Evolutionary conservation across 2,888 invertebrate genomes (phyloP).

Genomic region (Dolichomitus sp.): DNA sequence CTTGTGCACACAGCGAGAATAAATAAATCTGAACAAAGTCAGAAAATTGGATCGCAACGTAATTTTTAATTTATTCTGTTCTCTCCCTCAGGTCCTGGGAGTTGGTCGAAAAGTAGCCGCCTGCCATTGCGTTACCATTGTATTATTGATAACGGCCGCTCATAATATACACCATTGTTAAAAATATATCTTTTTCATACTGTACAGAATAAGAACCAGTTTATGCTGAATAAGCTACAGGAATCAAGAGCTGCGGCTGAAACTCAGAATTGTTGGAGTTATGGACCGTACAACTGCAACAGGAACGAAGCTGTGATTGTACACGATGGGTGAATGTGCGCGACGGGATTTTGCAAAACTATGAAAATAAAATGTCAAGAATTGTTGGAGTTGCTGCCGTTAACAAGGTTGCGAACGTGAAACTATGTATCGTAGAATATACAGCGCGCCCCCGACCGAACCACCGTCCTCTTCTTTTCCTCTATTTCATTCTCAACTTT

Average conservation of each 20-base stretch:
- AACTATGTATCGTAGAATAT: slow-evolving; percentile 27
- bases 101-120: no score
- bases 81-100: no score
- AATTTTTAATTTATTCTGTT: no score
- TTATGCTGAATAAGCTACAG: not conserved
- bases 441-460: not conserved
- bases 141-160: no score
- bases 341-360: slow-evolving; percentile 8
- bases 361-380: slow-evolving; percentile 47
- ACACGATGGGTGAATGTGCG: slow-evolving; percentile 17
- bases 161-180: no score
- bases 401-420: slow-evolving; percentile 36
- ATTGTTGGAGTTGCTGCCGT: slow-evolving; percentile 35
- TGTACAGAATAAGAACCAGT: no score
- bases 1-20: no score
- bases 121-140: no score
- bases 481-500: slow-evolving; percentile 42
- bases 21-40: no score
- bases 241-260: slow-evolving; percentile 19
- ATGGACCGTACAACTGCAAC: not conserved
- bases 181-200: no score
- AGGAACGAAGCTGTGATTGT: slow-evolving; percentile 43
- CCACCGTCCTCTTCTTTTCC: slow-evolving; percentile 22
- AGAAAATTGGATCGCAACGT: no score
- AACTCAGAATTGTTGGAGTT: not conserved